Conservation (phyloP, 37 sponge, comb jelly and placozoan genomes). For the Ephydatia muelleri region DNA sequence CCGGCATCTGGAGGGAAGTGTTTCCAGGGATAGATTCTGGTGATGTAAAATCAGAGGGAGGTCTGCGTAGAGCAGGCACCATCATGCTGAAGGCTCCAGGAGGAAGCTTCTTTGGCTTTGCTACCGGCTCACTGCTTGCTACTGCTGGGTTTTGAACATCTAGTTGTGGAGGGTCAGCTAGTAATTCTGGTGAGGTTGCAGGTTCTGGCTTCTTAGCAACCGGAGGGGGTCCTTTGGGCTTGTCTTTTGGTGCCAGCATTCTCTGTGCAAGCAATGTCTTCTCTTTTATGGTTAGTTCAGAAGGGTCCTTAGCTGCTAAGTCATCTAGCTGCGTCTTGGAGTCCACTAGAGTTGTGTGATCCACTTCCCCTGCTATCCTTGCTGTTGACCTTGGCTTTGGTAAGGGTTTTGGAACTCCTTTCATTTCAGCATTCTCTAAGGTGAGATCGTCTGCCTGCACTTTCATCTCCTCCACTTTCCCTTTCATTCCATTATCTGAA, state of each 20-base stretch:
- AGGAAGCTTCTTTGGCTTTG: slow-evolving; percentile 37
- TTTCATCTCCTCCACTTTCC: background rate
- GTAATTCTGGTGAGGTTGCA: background rate
- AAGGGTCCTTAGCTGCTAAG: slow-evolving; percentile 34
- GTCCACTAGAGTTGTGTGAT: background rate
- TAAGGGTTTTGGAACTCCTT: slow-evolving; percentile 12
- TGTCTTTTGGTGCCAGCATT: background rate
- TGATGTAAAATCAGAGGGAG: background rate
- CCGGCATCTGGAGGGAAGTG: slow-evolving; percentile 18
- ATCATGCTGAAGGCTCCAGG: slow-evolving; percentile 49
- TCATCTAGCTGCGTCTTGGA: slow-evolving; percentile 12
- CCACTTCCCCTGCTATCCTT: background rate
- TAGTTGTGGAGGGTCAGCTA: too few species aligned
- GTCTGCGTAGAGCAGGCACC: background rate
- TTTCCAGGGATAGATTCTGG: background rate
- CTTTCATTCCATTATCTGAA: background rate
- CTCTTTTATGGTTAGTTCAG: slow-evolving; percentile 41
- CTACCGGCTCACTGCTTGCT: too few species aligned
- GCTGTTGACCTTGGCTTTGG: slow-evolving; percentile 10
- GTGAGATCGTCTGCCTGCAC: too few species aligned
- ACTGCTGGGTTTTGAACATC: too few species aligned
- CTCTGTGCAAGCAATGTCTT: slow-evolving; percentile 56
- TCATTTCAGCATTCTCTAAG: background rate
- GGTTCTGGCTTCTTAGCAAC: slow-evolving; percentile 14
- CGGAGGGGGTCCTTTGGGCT: slow-evolving; percentile 5